Percentiles rank a stretch among this genome's conserved stretches.
Conservation (phyloP, 2,113 vertebrate species). For the Carettochelys insculpta region DNA sequence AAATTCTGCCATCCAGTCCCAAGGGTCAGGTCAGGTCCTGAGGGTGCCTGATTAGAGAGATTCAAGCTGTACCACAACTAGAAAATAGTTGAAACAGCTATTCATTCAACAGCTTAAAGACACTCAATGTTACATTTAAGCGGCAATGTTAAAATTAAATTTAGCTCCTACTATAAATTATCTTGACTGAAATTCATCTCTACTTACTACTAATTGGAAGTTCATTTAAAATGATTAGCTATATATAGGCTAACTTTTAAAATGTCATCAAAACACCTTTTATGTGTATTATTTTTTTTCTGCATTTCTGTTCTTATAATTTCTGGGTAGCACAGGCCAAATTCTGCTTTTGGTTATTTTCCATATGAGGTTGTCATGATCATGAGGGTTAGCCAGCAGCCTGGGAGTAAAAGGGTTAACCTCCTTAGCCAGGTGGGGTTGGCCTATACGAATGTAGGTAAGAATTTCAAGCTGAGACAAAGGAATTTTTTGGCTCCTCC, state of each 20-base stretch:
- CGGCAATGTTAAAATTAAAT: neutral
- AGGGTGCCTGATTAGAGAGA: no score
- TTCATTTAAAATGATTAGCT: neutral
- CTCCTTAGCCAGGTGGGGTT: no score
- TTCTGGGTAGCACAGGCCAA: neutral
- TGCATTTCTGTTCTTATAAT: neutral
- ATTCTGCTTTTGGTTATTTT: neutral
- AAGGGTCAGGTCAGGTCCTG: no score
- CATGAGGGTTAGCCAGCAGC: no score
- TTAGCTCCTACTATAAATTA: neutral
- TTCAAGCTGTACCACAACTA: neutral
- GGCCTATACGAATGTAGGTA: no score
- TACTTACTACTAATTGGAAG: neutral
- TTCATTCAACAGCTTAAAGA: neutral
- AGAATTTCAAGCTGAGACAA: no score
- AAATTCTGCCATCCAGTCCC: no score
- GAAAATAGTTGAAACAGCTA: no score
- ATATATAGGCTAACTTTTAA: neutral
- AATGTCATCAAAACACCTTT: neutral
- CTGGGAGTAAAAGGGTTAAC: no score
- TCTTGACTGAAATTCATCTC: neutral
- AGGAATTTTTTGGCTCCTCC: no score
- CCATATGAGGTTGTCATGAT: no score
- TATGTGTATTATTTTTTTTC: neutral
- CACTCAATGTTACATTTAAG: neutral